Evolutionary conservation across 2,797 vertebrate genomes (phyloP).

Genomic region (Fringilla coelebs): DNA sequence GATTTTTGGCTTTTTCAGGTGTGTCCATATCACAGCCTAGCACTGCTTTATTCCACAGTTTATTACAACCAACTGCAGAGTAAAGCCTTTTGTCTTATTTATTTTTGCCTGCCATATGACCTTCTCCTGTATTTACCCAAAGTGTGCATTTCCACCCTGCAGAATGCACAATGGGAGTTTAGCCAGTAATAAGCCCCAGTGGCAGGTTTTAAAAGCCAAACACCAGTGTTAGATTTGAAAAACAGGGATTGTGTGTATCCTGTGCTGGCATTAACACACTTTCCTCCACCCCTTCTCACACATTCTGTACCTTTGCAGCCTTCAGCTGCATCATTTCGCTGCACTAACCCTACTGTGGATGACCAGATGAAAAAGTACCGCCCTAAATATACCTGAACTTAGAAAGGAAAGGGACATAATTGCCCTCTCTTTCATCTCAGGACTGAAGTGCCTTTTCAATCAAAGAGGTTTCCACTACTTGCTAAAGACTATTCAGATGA

Average conservation of each 20-base stretch:
- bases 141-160: background rate
- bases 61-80: background rate
- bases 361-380: background rate
- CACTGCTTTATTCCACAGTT: background rate
- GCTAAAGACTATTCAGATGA: slow-evolving; percentile 45
- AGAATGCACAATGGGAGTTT: background rate
- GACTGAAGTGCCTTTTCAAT: slow-evolving; percentile 30
- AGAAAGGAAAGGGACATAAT: slow-evolving; percentile 32
- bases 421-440: slow-evolving; percentile 34
- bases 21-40: background rate
- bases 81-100: background rate
- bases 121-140: background rate
- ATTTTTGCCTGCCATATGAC: background rate
- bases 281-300: background rate
- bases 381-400: background rate
- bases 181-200: background rate
- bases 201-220: background rate
- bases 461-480: slow-evolving; percentile 16
- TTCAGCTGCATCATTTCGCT: background rate
- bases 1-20: background rate
- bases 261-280: background rate
- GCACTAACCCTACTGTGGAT: background rate
- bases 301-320: background rate
- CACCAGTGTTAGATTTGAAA: background rate
- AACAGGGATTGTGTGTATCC: background rate